Percentiles rank a stretch among this genome's conserved stretches.
These are phyloP conservation scores for Pyrocephalus nanus DNA, from an alignment of 2,797 vertebrate species.

Conservation along the genomic window DNA sequence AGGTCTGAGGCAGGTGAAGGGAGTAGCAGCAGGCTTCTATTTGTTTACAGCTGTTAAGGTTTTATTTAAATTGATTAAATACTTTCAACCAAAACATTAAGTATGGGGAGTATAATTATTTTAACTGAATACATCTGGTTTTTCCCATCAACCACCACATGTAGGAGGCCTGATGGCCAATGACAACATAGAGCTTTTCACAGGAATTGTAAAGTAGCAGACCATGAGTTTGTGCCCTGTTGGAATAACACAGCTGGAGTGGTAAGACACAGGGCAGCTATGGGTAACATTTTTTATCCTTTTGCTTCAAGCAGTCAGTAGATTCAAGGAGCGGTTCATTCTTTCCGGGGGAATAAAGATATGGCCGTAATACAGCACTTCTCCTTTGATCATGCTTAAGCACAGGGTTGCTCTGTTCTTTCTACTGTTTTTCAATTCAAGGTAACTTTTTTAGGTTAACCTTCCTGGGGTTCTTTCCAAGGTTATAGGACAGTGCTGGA, in stretches of 20 bases:
- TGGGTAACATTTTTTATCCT: neutral
- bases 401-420: neutral
- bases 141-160: neutral
- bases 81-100: neutral
- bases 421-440: neutral
- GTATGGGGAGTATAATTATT: neutral
- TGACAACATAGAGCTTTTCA: neutral
- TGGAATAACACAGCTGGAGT: neutral
- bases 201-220: neutral
- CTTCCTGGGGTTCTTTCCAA: neutral
- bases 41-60: slow-evolving; percentile 6
- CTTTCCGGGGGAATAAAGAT: neutral
- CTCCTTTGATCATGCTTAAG: neutral
- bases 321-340: neutral
- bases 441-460: neutral
- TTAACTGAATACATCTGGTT: neutral
- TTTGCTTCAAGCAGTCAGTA: neutral
- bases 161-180: neutral
- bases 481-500: neutral
- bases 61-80: slow-evolving; percentile 60
- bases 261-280: neutral
- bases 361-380: neutral
- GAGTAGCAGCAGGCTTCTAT: neutral
- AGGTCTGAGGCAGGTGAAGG: neutral
- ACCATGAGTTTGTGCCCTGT: neutral